Evolutionary conservation across 2,797 vertebrate species (phyloP).

Genomic region (Lepus townsendii): DNA sequence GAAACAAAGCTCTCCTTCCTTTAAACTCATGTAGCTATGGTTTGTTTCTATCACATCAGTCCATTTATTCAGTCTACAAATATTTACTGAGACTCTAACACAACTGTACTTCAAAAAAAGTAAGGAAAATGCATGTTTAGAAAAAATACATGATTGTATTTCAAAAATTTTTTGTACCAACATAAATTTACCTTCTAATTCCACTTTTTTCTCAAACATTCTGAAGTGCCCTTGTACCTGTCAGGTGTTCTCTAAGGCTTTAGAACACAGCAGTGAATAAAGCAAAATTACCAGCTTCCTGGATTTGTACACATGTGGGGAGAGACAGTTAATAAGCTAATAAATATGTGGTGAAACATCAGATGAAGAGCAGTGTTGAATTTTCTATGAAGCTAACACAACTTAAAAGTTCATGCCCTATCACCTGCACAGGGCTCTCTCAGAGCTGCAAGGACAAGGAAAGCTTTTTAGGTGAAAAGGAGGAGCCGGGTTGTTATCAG

Average conservation of each 20-base stretch:
- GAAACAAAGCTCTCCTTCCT: constrained; percentile 51
- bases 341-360: neutral
- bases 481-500: neutral
- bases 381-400: constrained; percentile 7
- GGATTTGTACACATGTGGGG: neutral
- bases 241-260: neutral
- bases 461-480: too few species aligned
- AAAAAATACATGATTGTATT: too few species aligned
- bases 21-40: neutral
- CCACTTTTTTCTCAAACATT: too few species aligned
- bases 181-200: too few species aligned
- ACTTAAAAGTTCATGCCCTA: neutral
- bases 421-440: neutral
- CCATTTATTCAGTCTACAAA: constrained; percentile 43
- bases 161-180: too few species aligned
- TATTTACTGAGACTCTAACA: neutral
- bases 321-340: constrained; percentile 18
- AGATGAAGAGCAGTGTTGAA: neutral
- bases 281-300: constrained; percentile 35
- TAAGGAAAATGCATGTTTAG: too few species aligned
- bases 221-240: too few species aligned
- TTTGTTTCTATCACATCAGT: neutral
- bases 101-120: too few species aligned
- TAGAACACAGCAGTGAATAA: neutral
- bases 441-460: neutral